phyloP scores from a whole-genome alignment of 2,797 vertebrate genomes.

The Sciaenops ocellatus region DNA sequence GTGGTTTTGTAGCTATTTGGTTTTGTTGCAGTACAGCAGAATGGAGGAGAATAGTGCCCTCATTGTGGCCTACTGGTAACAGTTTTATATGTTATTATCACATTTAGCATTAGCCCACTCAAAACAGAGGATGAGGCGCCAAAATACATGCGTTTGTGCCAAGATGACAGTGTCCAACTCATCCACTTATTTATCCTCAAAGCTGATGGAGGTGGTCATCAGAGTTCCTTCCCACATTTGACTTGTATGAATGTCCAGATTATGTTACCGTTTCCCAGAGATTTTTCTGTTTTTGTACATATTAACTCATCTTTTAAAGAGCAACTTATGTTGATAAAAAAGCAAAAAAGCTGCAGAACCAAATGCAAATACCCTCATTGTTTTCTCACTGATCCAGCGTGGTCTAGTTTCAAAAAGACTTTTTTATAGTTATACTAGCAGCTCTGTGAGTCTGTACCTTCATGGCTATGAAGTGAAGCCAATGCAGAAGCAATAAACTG shows the following conservation, averaged over 20 bases:
- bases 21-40: conserved; percentile 30
- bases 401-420: background rate
- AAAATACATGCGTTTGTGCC: conserved; percentile 14
- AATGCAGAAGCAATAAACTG: too few species aligned
- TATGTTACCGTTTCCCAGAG: background rate
- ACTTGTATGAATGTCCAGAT: conserved; percentile 3
- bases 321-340: background rate
- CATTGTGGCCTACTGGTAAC: conserved; percentile 36
- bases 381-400: background rate
- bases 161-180: conserved; percentile 8
- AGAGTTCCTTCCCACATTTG: conserved; percentile 1
- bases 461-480: too few species aligned
- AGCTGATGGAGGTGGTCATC: conserved; percentile 11
- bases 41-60: conserved; percentile 21
- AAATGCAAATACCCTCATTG: background rate
- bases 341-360: conserved; percentile 3
- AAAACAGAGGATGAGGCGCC: conserved; percentile 20
- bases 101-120: conserved; percentile 30
- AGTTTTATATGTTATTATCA: conserved; percentile 30
- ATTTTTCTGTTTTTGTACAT: background rate
- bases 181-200: conserved; percentile 21
- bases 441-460: too few species aligned
- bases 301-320: background rate
- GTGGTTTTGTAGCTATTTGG: conserved; percentile 37
- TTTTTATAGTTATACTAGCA: too few species aligned